A percentile compares a stretch with the other conserved stretches of the same genome.
phyloP scores from a whole-genome alignment of 2,113 vertebrate species.

The Otis tarda region DNA sequence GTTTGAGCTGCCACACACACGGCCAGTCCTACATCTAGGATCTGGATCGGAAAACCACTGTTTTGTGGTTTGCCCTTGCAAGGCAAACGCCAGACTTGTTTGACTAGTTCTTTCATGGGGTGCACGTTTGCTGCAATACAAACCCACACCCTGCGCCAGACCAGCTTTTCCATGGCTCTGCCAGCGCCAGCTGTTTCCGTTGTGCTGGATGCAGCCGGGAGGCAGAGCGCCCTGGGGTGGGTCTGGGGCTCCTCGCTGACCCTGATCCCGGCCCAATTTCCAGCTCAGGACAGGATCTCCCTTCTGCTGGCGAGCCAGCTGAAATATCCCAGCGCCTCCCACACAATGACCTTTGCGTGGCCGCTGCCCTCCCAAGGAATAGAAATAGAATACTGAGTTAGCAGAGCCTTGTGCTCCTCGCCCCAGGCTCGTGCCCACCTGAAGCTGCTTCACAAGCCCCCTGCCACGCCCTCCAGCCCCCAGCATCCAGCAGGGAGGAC shows the following conservation, averaged over 20 bases:
- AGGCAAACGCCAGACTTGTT: not conserved
- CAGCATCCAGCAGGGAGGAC: not conserved
- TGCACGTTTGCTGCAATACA: not conserved
- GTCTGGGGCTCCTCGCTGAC: not conserved
- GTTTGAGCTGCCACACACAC: fast-evolving
- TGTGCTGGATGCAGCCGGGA: not conserved
- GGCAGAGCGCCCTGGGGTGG: not conserved
- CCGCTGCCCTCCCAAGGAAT: not conserved
- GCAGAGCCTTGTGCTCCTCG: not conserved
- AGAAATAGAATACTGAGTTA: not conserved
- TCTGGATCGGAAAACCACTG: not conserved
- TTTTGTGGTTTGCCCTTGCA: fast-evolving
- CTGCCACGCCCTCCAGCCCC: fast-evolving
- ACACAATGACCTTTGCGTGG: not conserved
- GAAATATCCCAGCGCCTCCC: not conserved
- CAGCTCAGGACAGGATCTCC: not conserved
- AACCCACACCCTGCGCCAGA: not conserved
- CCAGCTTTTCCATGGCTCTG: not conserved
- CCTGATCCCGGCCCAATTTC: fast-evolving
- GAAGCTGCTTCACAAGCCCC: not conserved
- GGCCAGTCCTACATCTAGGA: not conserved
- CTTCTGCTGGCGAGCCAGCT: not conserved
- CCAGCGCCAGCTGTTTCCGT: not conserved
- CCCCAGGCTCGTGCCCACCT: not conserved
- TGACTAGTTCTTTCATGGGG: not conserved